phyloP scores from a whole-genome alignment of 2,113 vertebrate genomes.

The Lasiurus cinereus region DNA sequence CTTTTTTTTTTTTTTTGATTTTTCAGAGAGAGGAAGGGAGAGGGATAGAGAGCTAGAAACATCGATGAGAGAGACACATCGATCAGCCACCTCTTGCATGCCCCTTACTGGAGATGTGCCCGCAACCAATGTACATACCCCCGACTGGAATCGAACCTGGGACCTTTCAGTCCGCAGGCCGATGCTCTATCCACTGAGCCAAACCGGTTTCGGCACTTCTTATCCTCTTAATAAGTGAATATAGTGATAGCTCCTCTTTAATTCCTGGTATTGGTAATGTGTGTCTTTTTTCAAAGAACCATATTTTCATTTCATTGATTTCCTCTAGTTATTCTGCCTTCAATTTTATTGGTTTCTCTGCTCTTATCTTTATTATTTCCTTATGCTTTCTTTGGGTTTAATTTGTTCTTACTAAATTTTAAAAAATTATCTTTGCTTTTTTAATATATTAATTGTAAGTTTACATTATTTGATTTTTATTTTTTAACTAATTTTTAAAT shows the following conservation, averaged over 20 bases:
- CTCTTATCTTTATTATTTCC: background rate
- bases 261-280: background rate
- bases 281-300: background rate
- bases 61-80: no score
- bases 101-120: no score
- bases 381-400: constrained; percentile 4
- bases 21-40: no score
- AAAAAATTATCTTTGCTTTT: constrained; percentile 9
- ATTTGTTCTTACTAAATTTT: background rate
- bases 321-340: background rate
- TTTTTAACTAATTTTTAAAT: no score
- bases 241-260: background rate
- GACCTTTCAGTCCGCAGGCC: no score
- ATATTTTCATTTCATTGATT: constrained; percentile 4
- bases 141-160: no score
- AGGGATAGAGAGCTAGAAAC: no score
- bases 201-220: background rate
- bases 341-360: constrained; percentile 4
- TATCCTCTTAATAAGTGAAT: background rate
- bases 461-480: background rate
- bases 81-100: no score
- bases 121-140: no score
- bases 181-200: no score
- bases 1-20: no score
- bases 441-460: background rate